Evolutionary conservation across 2,113 vertebrate genomes (phyloP), one percentile per base, ranked within the genome.

Genomic region (Struthio camelus): DNA sequence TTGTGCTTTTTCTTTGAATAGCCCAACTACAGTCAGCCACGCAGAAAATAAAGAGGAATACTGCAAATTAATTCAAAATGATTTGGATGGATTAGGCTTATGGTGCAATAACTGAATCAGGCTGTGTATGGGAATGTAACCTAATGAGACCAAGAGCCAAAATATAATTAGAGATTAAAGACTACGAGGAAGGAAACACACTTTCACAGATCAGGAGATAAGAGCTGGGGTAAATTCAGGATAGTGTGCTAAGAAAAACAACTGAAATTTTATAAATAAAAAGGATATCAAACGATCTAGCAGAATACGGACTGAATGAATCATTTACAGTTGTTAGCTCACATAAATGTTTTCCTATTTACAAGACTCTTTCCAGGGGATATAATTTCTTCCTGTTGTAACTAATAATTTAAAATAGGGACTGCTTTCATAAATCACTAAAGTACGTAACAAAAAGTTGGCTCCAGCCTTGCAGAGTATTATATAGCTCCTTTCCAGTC

Each of bases 41-140:
- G 3, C 30, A 75, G 87, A 82, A 94, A 93, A 87, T 75, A 86
- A 92, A 86, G 64, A 71, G 15, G n/a, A 87, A 77, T 32, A 88
- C 64, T 36, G 46, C 24, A 96, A 94, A 95, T 82, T 80, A 92
- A 92, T 94, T 71, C 67, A 8, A 86, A 96, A 90, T 77, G 80
- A 82, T 95, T 94, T 94, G 85, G 80, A 76, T 59, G 38, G 87
- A 96, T 95, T 94, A 89, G 40, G 59, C 34, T 89, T 89, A 85
- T 28, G 38, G 28, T 81, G 30, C 82, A 42, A 54, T 87, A 94
- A 86, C 36, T 44, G 40, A 86, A 90, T 90, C 72, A 77, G 53
- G 36, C 46, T 73, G 10, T 23, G 11, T 51, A 76, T 14, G 23
- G 40, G 58, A 90, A 85, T 36, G 20, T n/a, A 70, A 88, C 24